A percentile compares a stretch with the other conserved stretches of the same genome.
phyloP scores from a whole-genome alignment of 2,113 vertebrate species.

The Muscicapa adusta region DNA sequence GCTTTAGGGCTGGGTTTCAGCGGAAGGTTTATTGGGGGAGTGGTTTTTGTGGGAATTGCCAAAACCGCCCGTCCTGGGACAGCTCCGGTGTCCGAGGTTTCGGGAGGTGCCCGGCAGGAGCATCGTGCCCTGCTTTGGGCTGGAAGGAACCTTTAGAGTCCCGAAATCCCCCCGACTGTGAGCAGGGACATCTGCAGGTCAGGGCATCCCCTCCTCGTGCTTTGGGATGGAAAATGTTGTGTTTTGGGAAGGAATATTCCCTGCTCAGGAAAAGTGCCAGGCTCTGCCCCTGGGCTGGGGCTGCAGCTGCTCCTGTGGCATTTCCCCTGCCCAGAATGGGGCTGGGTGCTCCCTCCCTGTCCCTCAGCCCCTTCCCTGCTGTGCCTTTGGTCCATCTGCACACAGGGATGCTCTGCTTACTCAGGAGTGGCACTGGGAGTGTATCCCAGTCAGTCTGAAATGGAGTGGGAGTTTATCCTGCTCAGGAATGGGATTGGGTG shows the following conservation, averaged over 20 bases:
- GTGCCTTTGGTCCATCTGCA: rapidly evolving
- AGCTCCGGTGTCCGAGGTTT: no score
- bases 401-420: neutral
- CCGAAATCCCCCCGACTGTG: rapidly evolving
- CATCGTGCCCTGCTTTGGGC: neutral
- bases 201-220: neutral
- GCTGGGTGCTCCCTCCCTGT: neutral
- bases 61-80: neutral
- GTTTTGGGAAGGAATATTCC: neutral
- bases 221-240: neutral
- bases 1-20: no score
- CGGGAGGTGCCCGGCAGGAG: neutral
- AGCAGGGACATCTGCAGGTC: neutral
- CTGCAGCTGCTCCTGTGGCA: rapidly evolving
- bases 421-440: neutral
- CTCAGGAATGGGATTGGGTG: no score
- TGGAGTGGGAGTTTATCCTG: no score
- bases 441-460: no score
- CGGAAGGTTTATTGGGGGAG: rapidly evolving
- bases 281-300: rapidly evolving
- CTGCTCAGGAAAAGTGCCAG: rapidly evolving
- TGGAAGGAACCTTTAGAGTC: neutral
- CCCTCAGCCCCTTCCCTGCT: neutral
- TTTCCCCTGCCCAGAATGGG: neutral
- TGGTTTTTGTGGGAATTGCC: neutral